Base-by-base conservation (phyloP, 2,113 vertebrate species). In the Polyodon spathula region DNA sequence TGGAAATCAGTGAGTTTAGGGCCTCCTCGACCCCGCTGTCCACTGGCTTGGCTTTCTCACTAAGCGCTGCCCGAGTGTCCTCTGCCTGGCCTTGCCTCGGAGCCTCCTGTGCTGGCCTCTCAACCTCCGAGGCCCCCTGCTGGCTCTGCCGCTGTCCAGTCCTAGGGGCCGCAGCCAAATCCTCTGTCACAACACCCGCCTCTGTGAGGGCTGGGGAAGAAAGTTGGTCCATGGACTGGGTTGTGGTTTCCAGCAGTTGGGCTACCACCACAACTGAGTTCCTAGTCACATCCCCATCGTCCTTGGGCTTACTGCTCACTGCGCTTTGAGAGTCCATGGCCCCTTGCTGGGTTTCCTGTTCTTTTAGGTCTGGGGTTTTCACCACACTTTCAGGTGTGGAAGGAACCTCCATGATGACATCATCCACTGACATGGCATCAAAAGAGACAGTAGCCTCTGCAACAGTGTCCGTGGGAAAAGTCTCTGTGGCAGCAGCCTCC, bases 1-100 rank as follows among this genome's bases (percentile, higher is more conserved):
- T 86, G 0, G 93, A 91, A 64, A 87, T 75, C 10, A 94, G 68
- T 11, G 84, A 73, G 42, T 67, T 63, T 6, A 97, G 78, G n/a
- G 93, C 92, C 2, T 95, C 91, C 38, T 90, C 89, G 67, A 98
- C 68, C 41, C 81, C 83, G 0, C 70, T 85, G 74, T 95, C 89
- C 56, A 60, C 65, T 5, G 8, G 50, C 57, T 75, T 56, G 51
- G 39, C 62, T 38, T 58, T 58, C 9, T 8, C 54, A 10, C 16
- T 15, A 39, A 10, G 5, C 10, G 8, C 16, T 15, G 16, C 54
- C 16, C 80, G 5, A 11, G 58, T 12, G 56, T 71, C 58, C 68
- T 27, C 37, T 12, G 44, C 58, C 67, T 67, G 54, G 53, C 7
- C 7, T 44, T 8, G 43, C 12, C 43, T 12, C 12, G 7, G 7